Percentiles rank a stretch among this genome's conserved stretches.
Evolutionary conservation across 2,888 invertebrate genomes (phyloP).

Genomic region (Syrphus vitripennis): DNA sequence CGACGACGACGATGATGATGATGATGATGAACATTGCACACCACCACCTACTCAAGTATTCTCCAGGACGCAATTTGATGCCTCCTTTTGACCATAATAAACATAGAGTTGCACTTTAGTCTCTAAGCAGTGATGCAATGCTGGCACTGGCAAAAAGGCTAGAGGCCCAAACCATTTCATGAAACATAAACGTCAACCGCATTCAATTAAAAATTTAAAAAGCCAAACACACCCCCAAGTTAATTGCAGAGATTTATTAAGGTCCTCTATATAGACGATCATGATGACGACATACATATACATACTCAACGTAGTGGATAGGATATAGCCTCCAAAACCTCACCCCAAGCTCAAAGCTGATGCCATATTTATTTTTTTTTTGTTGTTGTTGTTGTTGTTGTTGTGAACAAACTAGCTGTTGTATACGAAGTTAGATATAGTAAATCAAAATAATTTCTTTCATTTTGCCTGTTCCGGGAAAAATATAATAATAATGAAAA

Average conservation of each 20-base stretch:
- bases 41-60: not conserved
- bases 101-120: conserved; percentile 21
- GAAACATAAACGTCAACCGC: conserved; percentile 31
- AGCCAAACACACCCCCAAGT: conserved; percentile 51
- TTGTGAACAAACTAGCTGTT: not conserved
- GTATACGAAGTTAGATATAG: too few species aligned
- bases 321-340: not conserved
- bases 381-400: not conserved
- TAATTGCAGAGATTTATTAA: conserved; percentile 54
- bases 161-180: not conserved
- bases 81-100: conserved; percentile 33
- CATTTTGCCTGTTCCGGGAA: conserved; percentile 48
- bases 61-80: not conserved
- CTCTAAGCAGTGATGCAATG: conserved; percentile 7
- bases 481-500: conserved; percentile 63
- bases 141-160: not conserved
- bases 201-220: conserved; percentile 62
- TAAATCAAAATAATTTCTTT: conserved; percentile 59
- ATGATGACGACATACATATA: not conserved
- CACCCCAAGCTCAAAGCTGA: not conserved
- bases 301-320: not conserved
- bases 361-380: not conserved
- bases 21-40: not conserved
- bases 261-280: not conserved
- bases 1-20: not conserved